A percentile compares a stretch with the other conserved stretches of the same genome.
Conservation (phyloP, 2,113 vertebrate species). For the Stomatorhinus ivindoensis region DNA sequence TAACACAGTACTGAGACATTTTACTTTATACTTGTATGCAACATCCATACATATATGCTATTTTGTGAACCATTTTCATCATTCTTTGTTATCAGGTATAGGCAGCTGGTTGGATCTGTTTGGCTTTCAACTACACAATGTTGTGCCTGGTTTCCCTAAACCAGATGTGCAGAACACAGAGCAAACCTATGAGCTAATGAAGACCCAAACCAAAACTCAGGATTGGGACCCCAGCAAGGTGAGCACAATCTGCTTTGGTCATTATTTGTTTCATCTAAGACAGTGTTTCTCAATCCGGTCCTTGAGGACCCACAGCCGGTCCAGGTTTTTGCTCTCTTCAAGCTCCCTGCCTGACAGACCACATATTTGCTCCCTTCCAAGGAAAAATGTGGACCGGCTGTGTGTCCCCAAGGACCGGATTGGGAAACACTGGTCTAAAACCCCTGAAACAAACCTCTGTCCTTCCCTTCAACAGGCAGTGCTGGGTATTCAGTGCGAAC, state of each 20-base stretch:
- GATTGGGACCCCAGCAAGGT: constrained; percentile 98
- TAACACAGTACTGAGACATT: not conserved
- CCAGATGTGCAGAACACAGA: constrained; percentile 81
- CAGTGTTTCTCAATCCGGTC: not conserved
- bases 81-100: constrained; percentile 66
- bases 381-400: not conserved
- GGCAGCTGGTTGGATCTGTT: constrained; percentile 95
- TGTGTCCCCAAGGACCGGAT: not conserved
- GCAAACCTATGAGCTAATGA: constrained; percentile 85
- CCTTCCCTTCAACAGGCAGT: constrained; percentile 61
- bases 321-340: not conserved
- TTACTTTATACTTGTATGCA: not conserved
- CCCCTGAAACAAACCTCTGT: not conserved
- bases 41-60: not conserved
- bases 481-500: constrained; percentile 91
- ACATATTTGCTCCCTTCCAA: not conserved
- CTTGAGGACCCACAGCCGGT: not conserved
- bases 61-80: constrained; percentile 4
- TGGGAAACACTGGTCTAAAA: not conserved
- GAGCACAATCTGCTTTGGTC: constrained; percentile 23
- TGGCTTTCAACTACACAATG: constrained; percentile 95
- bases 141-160: constrained; percentile 92
- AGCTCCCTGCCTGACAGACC: not conserved
- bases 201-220: constrained; percentile 87
- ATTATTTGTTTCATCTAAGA: not conserved